These are phyloP conservation scores for Enteromius radiatus DNA, from an alignment of 2,797 vertebrate species.

Conservation along the genomic window DNA sequence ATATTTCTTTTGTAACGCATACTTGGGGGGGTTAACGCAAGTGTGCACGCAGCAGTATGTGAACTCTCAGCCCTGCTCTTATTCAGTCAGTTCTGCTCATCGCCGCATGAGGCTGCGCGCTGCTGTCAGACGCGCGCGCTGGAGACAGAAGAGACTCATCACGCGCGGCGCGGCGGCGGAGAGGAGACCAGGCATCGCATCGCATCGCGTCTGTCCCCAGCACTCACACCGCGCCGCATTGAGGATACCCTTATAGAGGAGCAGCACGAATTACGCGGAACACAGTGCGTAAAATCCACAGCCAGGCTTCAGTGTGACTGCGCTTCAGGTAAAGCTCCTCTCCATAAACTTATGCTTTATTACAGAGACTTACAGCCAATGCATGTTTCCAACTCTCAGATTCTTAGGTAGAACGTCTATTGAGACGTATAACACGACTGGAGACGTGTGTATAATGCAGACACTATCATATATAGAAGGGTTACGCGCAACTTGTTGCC, in stretches of 20 bases:
- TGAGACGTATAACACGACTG: neutral
- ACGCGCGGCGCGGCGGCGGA: slow-evolving; percentile 65
- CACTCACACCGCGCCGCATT: slow-evolving; percentile 57
- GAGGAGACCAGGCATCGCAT: slow-evolving; percentile 45
- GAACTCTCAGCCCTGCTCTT: slow-evolving; percentile 27
- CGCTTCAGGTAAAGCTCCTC: slow-evolving; percentile 32
- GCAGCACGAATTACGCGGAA: slow-evolving; percentile 57
- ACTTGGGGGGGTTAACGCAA: neutral
- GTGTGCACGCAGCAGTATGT: slow-evolving; percentile 8
- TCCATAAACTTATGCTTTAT: slow-evolving; percentile 33
- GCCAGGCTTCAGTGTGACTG: neutral
- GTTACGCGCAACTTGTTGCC: slow-evolving; percentile 47
- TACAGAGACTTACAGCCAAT: neutral
- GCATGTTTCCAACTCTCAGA: neutral
- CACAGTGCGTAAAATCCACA: slow-evolving; percentile 42
- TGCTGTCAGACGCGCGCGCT: slow-evolving; percentile 57
- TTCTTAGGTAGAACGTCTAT: neutral
- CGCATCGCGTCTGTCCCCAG: slow-evolving; percentile 54
- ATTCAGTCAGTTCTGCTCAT: slow-evolving; percentile 66
- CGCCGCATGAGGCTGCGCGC: slow-evolving; percentile 81
- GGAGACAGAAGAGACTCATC: slow-evolving; percentile 65
- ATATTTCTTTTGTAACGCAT: neutral
- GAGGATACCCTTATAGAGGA: slow-evolving; percentile 69
- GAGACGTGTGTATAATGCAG: neutral
- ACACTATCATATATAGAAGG: too few relatives aligned